Conservation (phyloP, 2,113 vertebrate species). For the Mus pahari region DNA sequence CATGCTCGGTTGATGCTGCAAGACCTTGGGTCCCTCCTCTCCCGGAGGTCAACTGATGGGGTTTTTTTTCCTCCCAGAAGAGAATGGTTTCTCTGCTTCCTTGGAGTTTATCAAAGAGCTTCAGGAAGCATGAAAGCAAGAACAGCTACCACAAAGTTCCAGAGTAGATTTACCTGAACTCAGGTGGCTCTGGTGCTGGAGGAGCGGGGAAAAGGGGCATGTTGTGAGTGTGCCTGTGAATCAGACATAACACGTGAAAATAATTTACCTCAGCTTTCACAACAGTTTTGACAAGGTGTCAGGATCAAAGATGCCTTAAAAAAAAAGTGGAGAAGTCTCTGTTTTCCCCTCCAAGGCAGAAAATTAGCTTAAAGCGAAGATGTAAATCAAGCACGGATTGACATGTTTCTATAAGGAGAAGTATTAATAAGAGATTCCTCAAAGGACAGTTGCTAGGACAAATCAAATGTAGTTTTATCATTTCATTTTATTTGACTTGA, state of each 20-base stretch:
- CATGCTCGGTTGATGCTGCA: background rate
- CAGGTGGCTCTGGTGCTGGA: background rate
- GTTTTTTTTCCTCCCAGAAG: background rate
- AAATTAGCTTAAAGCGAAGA: conserved; percentile 57
- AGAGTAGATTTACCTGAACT: background rate
- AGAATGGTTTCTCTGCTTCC: background rate
- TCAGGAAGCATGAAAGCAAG: background rate
- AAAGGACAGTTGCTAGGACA: conserved; percentile 29
- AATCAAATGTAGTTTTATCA: conserved; percentile 28
- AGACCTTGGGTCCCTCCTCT: background rate
- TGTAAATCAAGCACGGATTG: conserved; percentile 56
- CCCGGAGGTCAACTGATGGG: background rate
- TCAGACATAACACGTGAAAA: conserved; percentile 35
- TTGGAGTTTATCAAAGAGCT: background rate
- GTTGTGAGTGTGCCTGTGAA: background rate
- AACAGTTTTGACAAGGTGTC: conserved; percentile 65
- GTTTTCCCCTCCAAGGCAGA: conserved; percentile 35
- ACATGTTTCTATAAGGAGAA: conserved; percentile 42
- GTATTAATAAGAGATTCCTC: conserved; percentile 35
- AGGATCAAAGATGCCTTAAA: conserved; percentile 45
- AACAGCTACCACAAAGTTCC: background rate
- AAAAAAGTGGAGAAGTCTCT: background rate
- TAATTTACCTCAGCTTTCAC: conserved; percentile 41
- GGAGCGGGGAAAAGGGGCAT: background rate
- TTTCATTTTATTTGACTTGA: too few relatives aligned